These are phyloP conservation scores for Willisornis vidua DNA, from an alignment of 2,113 vertebrate species.

Conservation along the genomic window DNA sequence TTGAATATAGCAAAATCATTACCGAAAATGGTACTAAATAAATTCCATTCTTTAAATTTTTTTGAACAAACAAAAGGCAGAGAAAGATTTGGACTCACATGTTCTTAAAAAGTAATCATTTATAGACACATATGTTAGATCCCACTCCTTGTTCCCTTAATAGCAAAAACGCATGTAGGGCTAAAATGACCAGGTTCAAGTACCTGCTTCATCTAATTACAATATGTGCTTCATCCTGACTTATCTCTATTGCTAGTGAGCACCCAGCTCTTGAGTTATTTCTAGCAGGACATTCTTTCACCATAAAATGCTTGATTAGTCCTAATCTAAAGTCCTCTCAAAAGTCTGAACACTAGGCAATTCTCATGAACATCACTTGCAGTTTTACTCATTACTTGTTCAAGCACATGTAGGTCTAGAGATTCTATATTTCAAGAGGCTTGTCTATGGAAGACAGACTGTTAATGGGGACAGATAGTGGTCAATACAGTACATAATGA, in stretches of 20 bases:
- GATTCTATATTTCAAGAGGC: background rate
- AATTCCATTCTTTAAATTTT: background rate
- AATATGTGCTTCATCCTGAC: background rate
- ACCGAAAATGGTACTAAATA: background rate
- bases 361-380: background rate
- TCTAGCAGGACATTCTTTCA: constrained; percentile 11
- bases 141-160: background rate
- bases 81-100: background rate
- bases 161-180: background rate
- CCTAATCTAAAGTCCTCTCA: background rate
- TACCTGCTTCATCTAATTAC: background rate
- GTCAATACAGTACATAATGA: background rate
- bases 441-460: background rate
- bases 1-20: background rate
- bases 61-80: background rate
- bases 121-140: background rate
- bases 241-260: background rate
- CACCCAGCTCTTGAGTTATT: background rate
- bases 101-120: background rate
- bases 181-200: background rate
- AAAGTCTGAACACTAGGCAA: background rate
- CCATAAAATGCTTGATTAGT: constrained; percentile 15
- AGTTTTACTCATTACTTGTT: background rate
- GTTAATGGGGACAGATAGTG: background rate
- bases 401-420: background rate